Conservation (phyloP, 53 echinoderm and acorn worm species). For the Glandiceps talaboti region DNA sequence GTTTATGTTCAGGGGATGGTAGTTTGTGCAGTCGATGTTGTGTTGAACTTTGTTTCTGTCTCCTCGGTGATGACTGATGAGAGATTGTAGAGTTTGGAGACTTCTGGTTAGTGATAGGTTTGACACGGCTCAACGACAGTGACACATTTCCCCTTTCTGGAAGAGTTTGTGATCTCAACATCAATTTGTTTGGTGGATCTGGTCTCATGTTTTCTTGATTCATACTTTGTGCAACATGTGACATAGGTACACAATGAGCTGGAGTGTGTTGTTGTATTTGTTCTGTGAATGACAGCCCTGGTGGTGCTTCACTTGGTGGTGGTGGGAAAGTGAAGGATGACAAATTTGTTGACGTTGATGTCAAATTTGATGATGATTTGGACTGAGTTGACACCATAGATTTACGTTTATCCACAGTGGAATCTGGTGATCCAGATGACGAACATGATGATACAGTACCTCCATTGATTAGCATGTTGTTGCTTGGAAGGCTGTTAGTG, state of each 20-base stretch:
- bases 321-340: constrained; percentile 52
- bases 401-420: constrained; percentile 84
- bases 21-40: not conserved
- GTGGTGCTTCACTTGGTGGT: constrained; percentile 25
- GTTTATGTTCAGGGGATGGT: not conserved
- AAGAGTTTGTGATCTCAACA: constrained; percentile 24
- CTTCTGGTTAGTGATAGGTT: constrained; percentile 29
- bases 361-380: constrained; percentile 89
- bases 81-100: not conserved
- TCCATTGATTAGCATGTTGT: constrained; percentile 62
- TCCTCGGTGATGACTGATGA: not conserved
- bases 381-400: constrained; percentile 67
- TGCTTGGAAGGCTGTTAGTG: constrained; percentile 52
- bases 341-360: constrained; percentile 63
- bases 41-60: not conserved
- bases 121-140: constrained; percentile 17
- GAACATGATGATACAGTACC: constrained; percentile 58
- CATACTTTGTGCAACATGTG: constrained; percentile 39
- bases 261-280: constrained; percentile 70
- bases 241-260: constrained; percentile 28
- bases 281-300: constrained; percentile 68
- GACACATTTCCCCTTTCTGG: constrained; percentile 21
- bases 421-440: constrained; percentile 89
- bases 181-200: constrained; percentile 48
- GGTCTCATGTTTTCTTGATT: constrained; percentile 31